These are phyloP conservation scores for Centropus bengalensis DNA, from an alignment of 2,113 vertebrate species.

Conservation along the genomic window DNA sequence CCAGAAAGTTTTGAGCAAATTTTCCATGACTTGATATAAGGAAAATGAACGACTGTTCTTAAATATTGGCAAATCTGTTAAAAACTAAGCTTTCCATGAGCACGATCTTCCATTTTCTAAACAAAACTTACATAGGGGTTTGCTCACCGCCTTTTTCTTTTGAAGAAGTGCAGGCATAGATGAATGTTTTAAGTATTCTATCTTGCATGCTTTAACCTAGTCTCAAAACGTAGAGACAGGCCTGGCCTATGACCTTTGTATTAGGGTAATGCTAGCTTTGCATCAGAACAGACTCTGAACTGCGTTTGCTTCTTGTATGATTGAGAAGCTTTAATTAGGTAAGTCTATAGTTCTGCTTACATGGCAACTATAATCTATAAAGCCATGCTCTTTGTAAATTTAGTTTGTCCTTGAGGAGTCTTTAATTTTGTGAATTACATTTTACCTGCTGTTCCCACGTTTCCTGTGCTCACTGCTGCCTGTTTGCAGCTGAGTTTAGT, in stretches of 20 bases:
- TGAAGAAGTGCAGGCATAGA: not conserved
- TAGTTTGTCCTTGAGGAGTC: not conserved
- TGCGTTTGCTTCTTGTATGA: not conserved
- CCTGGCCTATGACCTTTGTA: not conserved
- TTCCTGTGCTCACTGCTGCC: not conserved
- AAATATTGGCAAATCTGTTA: not conserved
- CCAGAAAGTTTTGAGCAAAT: not conserved
- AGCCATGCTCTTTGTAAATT: not conserved
- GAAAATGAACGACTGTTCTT: not conserved
- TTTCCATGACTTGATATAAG: not conserved
- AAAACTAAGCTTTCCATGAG: not conserved
- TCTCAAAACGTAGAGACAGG: not conserved
- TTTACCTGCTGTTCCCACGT: not conserved
- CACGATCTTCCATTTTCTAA: not conserved
- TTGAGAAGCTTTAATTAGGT: not conserved
- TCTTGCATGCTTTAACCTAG: not conserved
- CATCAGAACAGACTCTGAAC: not conserved
- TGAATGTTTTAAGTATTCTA: not conserved
- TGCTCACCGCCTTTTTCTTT: not conserved
- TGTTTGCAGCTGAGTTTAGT: not conserved
- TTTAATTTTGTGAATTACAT: not conserved
- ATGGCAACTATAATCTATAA: not conserved
- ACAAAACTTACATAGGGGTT: not conserved
- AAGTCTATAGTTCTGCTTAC: not conserved
- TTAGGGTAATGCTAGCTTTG: not conserved